Evolutionary conservation across 2,113 vertebrate species (phyloP), one percentile per base, ranked within the genome.

Genomic region (Lagopus muta): DNA sequence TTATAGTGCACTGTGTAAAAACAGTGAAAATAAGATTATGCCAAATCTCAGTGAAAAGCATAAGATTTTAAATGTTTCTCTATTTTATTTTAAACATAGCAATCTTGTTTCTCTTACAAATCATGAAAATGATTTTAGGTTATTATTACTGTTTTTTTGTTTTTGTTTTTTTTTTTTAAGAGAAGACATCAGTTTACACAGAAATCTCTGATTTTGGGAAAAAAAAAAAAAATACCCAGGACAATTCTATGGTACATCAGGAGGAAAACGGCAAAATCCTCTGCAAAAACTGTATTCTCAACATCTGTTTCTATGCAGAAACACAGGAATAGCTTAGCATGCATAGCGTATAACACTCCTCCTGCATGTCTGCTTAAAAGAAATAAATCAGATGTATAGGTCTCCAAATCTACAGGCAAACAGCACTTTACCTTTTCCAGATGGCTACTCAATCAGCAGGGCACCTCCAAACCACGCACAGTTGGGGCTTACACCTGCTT

Each of bases 271-370:
- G 14, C 16, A 92, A 80, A 92, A 30, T 40, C 12, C 3, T 77
- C 25, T 73, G 32, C 58, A 76, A 7, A 32, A 65, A 45, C 30
- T 4, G 28, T 12, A 38, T 70, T 43, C 10, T 76, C 75, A 13
- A 34, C 48, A 70, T 16, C 14, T 66, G 2, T 45, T 92, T 73
- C 38, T 72, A 4, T 47, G 8, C 40, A 69, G 76, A 88, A 80
- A 60, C 4, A 11, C 64, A 42, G 52, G 24, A 79, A 48, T 4
- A 50, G 14, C 57, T 72, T 24, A 67, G 32, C 20, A 60, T 30
- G 9, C 2, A 2, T 11, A 11, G 9, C 2, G 2, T 11, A 11
- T 67, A 13, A 36, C 3, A 11, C 15, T 89, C 17, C 17, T 71
- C n/a, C 64, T 62, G 50, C 18, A 78, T 21, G 15, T 3, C 22